Evolutionary conservation across 2,113 vertebrate species (phyloP).

Genomic region (Crotophaga sulcirostris): DNA sequence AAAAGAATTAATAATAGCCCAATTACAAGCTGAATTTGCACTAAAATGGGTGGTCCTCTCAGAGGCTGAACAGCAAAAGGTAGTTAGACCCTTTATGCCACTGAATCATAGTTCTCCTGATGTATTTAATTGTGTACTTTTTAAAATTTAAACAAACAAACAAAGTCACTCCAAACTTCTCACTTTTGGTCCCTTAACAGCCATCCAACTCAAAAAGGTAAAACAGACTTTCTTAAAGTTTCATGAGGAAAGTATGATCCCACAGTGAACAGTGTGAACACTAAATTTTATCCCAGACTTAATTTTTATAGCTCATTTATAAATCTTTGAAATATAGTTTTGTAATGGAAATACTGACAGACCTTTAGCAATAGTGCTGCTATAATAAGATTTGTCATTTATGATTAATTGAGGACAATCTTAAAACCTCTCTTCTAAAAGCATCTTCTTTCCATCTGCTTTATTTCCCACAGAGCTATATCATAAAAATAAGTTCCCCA

Average conservation of each 20-base stretch:
- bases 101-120: background rate
- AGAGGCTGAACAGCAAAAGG: background rate
- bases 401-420: conserved; percentile 50
- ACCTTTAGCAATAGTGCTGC: background rate
- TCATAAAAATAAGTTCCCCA: conserved; percentile 42
- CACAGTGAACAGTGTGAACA: background rate
- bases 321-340: conserved; percentile 37
- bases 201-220: background rate
- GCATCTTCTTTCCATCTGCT: conserved; percentile 32
- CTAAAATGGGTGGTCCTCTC: background rate
- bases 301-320: conserved; percentile 30
- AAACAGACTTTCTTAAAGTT: background rate
- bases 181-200: background rate
- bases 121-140: background rate
- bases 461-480: conserved; percentile 34
- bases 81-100: background rate
- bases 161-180: background rate
- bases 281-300: background rate
- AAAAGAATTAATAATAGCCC: background rate
- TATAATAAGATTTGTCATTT: conserved; percentile 52
- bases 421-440: conserved; percentile 62
- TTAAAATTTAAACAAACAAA: background rate
- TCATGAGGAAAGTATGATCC: background rate
- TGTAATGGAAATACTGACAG: conserved; percentile 47
- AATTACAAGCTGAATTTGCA: background rate